Evolutionary conservation across 1,140 invertebrate species (phyloP).

Genomic region (Tetraneura akinire): DNA sequence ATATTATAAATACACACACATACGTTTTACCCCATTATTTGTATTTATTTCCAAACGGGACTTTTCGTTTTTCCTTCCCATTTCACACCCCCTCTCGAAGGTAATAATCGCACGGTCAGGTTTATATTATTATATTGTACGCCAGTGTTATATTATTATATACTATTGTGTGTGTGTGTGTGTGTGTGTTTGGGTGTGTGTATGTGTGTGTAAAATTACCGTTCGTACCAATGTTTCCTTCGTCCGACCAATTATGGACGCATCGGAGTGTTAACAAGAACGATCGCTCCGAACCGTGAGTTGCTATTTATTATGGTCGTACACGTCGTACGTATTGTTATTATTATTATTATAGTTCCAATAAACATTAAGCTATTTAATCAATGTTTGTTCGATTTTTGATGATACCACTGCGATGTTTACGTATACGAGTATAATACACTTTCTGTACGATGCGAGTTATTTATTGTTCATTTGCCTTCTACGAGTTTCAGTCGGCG

Average conservation of each 20-base stretch:
- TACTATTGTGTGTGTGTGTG: no score
- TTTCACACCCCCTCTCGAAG: slow-evolving; percentile 32
- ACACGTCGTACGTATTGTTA: neutral
- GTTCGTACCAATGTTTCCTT: slow-evolving; percentile 20
- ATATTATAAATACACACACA: neutral
- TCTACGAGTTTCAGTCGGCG: no score
- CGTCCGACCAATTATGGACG: neutral
- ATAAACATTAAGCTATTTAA: neutral
- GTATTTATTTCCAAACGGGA: slow-evolving; percentile 43
- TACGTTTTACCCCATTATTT: slow-evolving; percentile 14
- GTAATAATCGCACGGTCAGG: slow-evolving; percentile 37
- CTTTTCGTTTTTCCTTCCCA: slow-evolving; percentile 50
- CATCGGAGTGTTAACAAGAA: neutral
- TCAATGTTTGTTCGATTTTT: neutral
- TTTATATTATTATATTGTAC: neutral
- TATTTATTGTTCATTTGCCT: no score
- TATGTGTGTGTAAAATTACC: no score
- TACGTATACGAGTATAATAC: no score
- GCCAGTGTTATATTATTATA: neutral
- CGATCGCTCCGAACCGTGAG: neutral
- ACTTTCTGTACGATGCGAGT: no score
- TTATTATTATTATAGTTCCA: neutral
- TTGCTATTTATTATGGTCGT: neutral
- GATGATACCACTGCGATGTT: no score
- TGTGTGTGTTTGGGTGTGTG: no score